Conservation (phyloP, 2,888 invertebrate genomes). For the Spilosoma lubricipeda region DNA sequence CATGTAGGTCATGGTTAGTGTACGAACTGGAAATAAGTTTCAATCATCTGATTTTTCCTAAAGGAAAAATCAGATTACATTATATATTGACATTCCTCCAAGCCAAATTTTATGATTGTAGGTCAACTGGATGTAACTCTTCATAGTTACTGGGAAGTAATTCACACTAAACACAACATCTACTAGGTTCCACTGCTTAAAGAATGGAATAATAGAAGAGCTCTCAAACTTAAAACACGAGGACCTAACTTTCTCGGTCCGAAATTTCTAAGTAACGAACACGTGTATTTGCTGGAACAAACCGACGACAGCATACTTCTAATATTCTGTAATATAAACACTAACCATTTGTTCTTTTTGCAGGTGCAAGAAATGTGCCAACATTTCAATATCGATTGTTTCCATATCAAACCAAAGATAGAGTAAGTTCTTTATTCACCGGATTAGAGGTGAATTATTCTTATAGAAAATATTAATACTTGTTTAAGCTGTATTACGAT, state of each 20-base stretch:
- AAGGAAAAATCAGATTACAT: no score
- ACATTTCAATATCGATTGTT: constrained; percentile 96
- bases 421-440: constrained; percentile 61
- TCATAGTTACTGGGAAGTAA: no score
- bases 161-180: no score
- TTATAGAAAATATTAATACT: constrained; percentile 33
- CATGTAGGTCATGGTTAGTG: no score
- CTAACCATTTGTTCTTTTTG: constrained; percentile 53
- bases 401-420: constrained; percentile 85
- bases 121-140: no score
- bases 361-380: constrained; percentile 98
- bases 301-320: not conserved
- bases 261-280: not conserved
- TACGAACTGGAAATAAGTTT: no score
- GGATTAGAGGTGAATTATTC: constrained; percentile 32
- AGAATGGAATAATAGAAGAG: not conserved
- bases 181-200: no score
- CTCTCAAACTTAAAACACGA: not conserved
- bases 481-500: constrained; percentile 32
- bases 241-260: not conserved
- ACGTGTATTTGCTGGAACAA: not conserved
- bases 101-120: no score
- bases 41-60: no score
- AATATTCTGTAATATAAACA: not conserved
- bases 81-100: no score